Percentiles rank a stretch among this genome's conserved stretches.
Conservation (phyloP, 2,113 vertebrate species). For the Trematomus loennbergii region DNA sequence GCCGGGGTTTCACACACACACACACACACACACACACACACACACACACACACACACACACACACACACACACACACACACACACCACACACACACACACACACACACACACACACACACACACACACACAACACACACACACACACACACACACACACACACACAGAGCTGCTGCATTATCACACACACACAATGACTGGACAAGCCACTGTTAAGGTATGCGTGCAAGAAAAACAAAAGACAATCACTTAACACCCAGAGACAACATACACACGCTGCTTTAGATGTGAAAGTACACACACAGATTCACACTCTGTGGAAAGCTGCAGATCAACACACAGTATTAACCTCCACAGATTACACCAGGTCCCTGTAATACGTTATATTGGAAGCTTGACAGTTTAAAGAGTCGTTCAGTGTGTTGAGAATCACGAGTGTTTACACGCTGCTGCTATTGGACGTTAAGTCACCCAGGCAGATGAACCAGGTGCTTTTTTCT, state of each 20-base stretch:
- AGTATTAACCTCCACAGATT: constrained; percentile 57
- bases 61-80: too few species aligned
- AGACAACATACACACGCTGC: background rate
- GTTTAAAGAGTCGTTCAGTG: constrained; percentile 64
- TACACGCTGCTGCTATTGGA: constrained; percentile 51
- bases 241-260: constrained; percentile 17
- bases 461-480: constrained; percentile 43
- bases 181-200: too few species aligned
- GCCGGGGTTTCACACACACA: constrained; percentile 81
- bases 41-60: background rate
- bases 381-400: constrained; percentile 60
- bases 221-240: constrained; percentile 57
- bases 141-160: too few species aligned
- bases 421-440: constrained; percentile 60
- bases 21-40: constrained; percentile 28
- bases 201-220: constrained; percentile 57
- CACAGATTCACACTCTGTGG: constrained; percentile 7
- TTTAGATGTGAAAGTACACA: background rate
- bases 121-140: too few species aligned
- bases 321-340: constrained; percentile 48
- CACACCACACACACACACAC: too few species aligned
- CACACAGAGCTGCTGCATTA: too few species aligned
- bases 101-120: too few species aligned
- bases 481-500: background rate
- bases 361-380: constrained; percentile 40